A percentile compares a stretch with the other conserved stretches of the same genome.
These are phyloP conservation scores for Acrocyrtus sp. DNA, from an alignment of 2,888 invertebrate species.

Conservation along the genomic window DNA sequence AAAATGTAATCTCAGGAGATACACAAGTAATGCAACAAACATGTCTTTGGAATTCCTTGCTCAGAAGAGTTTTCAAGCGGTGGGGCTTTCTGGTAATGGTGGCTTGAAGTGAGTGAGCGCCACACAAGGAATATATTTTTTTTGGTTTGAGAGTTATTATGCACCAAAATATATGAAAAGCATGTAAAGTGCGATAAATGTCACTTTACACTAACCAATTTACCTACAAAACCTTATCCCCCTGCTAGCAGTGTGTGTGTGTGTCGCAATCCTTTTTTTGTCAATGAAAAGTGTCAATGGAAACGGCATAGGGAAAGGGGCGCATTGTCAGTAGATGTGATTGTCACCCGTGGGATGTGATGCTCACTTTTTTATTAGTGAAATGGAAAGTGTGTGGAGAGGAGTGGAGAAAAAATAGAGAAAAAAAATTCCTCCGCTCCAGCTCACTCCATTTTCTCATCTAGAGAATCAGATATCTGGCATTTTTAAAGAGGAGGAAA, in stretches of 20 bases:
- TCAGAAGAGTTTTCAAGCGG: background rate
- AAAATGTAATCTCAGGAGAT: conserved; percentile 44
- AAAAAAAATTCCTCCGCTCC: background rate
- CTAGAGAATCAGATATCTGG: too few relatives aligned
- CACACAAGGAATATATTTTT: background rate
- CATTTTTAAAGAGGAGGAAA: too few relatives aligned
- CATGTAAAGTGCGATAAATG: background rate
- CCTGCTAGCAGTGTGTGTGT: too few relatives aligned
- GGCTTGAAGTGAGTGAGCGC: conserved; percentile 6
- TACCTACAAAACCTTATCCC: background rate
- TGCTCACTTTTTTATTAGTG: conserved; percentile 3
- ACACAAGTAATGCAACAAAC: conserved; percentile 45
- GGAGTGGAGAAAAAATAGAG: conserved; percentile 3
- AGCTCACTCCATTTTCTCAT: too few relatives aligned
- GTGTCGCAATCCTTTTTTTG: conserved; percentile 28
- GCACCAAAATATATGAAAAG: background rate
- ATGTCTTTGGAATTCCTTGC: conserved; percentile 19
- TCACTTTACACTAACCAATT: background rate
- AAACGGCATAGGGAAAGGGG: conserved; percentile 16
- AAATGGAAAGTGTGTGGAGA: conserved; percentile 16
- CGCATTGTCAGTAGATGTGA: conserved; percentile 20
- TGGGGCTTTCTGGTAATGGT: background rate
- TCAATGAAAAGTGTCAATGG: conserved; percentile 48
- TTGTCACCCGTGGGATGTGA: conserved; percentile 25
- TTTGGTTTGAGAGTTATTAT: background rate